Evolutionary conservation across 2,797 vertebrate species (phyloP), one percentile per base, ranked within the genome.

Genomic region (Brachyalestes nurse): DNA sequence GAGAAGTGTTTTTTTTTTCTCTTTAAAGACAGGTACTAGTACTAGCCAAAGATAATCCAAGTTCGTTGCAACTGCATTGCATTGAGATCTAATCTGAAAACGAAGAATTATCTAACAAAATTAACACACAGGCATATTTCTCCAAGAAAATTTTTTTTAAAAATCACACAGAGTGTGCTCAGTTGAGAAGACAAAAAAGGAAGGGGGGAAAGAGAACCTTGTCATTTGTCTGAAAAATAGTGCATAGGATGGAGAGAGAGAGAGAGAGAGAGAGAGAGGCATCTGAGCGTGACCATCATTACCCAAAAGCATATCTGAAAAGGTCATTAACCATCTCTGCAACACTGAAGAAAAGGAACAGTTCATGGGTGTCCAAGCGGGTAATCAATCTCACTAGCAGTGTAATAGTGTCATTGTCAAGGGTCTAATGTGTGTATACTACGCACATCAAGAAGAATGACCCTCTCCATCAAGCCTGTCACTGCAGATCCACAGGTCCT

Each of bases 401-500:
- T 64, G 73, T 49, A 72, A 62, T 57, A 45, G 71, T 69, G 75
- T 69, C 79, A 72, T 34, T 57, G 49, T 62, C 77, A 75, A 78
- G 78, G 70, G 65, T 28, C 40, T 73, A 75, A 70, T 66, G 81
- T 72, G 53, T 77, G 40, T 79, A 28, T 77, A 62, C 60, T 72
- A 47, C 69, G 25, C 12, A 55, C 62, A 77, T 85, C 76, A 78
- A 64, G 67, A 83, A n/a, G 16, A 83, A 81, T 70, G 70, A 77
- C 61, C 51, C 70, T 69, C 73, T 79, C 67, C 75, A 81, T 83
- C 62, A 72, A 58, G 34, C 21, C 69, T 75, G 78, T 80, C 80
- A 75, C 34, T 58, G 17, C 45, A 53, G 60, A 58, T 61, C 60
- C 57, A 47, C 67, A 71, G 34, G 45, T 45, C n/a, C 7, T 38